Percentiles rank a stretch among this genome's conserved stretches.
Conservation (phyloP, 1,140 invertebrate species). For the Potamilus streckersoni region DNA sequence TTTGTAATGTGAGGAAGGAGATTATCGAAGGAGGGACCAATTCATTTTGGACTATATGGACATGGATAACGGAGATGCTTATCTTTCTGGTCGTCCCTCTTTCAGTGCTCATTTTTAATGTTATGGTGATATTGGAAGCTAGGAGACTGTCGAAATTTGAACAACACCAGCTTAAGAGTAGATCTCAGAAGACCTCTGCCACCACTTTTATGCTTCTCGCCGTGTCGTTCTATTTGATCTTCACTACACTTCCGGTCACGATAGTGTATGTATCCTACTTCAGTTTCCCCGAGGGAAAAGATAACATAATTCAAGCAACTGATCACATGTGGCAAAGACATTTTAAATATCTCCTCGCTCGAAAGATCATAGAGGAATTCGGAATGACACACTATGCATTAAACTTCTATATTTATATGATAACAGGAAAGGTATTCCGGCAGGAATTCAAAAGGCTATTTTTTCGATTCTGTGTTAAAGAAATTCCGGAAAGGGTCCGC, state of each 20-base stretch:
- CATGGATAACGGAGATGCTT: slow-evolving; percentile 54
- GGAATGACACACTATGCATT: slow-evolving; percentile 65
- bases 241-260: slow-evolving; percentile 63
- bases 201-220: slow-evolving; percentile 64
- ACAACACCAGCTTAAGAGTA: slow-evolving; percentile 44
- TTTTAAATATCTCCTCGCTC: slow-evolving; percentile 48
- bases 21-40: slow-evolving; percentile 34
- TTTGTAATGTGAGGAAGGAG: slow-evolving; percentile 40
- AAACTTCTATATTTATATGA: slow-evolving; percentile 65
- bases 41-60: slow-evolving; percentile 56
- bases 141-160: slow-evolving; percentile 53
- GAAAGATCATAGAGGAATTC: slow-evolving; percentile 60
- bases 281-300: slow-evolving; percentile 16
- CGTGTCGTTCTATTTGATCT: slow-evolving; percentile 66
- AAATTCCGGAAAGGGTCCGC: slow-evolving; percentile 31
- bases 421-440: slow-evolving; percentile 64
- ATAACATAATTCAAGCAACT: slow-evolving; percentile 4
- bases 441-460: slow-evolving; percentile 55
- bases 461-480: slow-evolving; percentile 27
- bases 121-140: slow-evolving; percentile 63
- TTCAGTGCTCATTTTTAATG: slow-evolving; percentile 60
- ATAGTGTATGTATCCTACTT: slow-evolving; percentile 37
- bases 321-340: slow-evolving; percentile 42
- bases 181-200: slow-evolving; percentile 47
- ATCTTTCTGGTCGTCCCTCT: slow-evolving; percentile 60